phyloP scores from a whole-genome alignment of 2,888 invertebrate species.

The Clitarchus hookeri region DNA sequence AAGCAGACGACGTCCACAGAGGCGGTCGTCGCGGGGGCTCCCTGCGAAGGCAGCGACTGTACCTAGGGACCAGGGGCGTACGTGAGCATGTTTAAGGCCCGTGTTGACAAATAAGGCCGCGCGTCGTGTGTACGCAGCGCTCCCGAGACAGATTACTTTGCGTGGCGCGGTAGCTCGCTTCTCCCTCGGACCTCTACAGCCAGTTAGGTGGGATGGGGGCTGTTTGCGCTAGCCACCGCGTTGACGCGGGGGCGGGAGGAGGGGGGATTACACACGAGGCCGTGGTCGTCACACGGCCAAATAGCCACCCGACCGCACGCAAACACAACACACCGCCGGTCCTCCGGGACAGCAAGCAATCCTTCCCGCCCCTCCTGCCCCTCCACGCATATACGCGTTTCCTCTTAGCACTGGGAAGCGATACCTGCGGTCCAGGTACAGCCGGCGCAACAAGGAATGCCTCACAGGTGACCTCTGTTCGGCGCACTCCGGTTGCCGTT shows the following conservation, averaged over 20 bases:
- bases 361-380: constrained; percentile 20
- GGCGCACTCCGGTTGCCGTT: too few species aligned
- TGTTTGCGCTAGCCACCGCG: not conserved
- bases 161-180: constrained; percentile 36
- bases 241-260: not conserved
- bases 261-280: not conserved
- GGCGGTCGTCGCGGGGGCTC: not conserved
- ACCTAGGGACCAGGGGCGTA: constrained; percentile 2
- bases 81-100: constrained; percentile 35
- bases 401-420: constrained; percentile 40
- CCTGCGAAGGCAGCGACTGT: not conserved
- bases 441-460: constrained; percentile 36
- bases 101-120: constrained; percentile 38
- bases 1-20: constrained; percentile 2
- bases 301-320: not conserved
- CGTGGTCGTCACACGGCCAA: not conserved
- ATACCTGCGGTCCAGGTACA: not conserved
- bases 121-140: constrained; percentile 41
- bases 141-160: constrained; percentile 49
- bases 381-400: constrained; percentile 47
- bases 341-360: not conserved
- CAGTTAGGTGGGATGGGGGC: not conserved
- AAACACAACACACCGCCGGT: not conserved
- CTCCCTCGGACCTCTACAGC: not conserved
- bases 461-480: constrained; percentile 25